Evolutionary conservation across 2,888 invertebrate species (phyloP).

Genomic region (Apamea crenata): DNA sequence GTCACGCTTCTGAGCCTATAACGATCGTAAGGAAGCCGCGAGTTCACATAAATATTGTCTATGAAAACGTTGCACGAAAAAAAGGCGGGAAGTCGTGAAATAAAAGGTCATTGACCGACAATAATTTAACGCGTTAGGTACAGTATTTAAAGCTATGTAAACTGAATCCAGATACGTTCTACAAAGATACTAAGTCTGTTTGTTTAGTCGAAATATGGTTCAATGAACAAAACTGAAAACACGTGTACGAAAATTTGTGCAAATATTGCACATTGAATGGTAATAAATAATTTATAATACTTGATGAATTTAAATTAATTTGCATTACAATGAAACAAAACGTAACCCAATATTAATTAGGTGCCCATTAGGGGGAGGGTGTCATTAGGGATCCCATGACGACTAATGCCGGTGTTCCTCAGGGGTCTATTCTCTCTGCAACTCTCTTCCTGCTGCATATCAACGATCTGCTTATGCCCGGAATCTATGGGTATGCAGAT

Average conservation of each 20-base stretch:
- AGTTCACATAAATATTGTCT: conserved; percentile 57
- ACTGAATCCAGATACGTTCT: conserved; percentile 43
- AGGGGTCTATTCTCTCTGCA: too few species aligned
- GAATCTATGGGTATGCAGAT: too few species aligned
- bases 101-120: conserved; percentile 57
- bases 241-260: conserved; percentile 12
- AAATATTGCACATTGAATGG: conserved; percentile 42
- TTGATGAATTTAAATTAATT: neutral
- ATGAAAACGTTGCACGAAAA: conserved; percentile 41
- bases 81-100: conserved; percentile 46
- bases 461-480: too few species aligned
- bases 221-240: conserved; percentile 33
- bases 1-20: conserved; percentile 32
- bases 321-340: conserved; percentile 1
- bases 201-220: conserved; percentile 50
- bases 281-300: neutral
- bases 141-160: conserved; percentile 54
- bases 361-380: too few species aligned
- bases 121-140: conserved; percentile 25
- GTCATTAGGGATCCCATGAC: too few species aligned
- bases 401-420: too few species aligned
- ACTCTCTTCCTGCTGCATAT: too few species aligned
- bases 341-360: neutral
- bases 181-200: conserved; percentile 60
- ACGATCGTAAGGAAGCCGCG: conserved; percentile 54